These are phyloP conservation scores for Hyalella azteca DNA, from an alignment of 2,888 invertebrate genomes.

Conservation along the genomic window DNA sequence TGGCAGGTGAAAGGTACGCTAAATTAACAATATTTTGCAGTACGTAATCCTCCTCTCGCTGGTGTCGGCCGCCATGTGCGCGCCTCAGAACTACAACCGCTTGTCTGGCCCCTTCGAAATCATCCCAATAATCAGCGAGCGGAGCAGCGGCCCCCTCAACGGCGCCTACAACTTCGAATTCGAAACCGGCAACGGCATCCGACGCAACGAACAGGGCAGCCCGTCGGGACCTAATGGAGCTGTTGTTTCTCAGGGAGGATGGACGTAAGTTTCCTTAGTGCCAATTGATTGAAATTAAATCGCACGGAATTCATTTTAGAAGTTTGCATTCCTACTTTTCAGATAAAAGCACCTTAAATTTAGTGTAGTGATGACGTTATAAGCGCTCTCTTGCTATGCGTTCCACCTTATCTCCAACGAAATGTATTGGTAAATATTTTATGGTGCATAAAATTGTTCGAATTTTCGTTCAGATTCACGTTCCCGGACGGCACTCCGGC, in stretches of 20 bases:
- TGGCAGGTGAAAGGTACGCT: not conserved
- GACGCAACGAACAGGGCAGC: constrained; percentile 44
- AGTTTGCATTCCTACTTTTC: too few relatives aligned
- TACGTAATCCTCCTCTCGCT: not conserved
- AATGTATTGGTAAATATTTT: too few relatives aligned
- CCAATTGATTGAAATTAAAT: too few relatives aligned
- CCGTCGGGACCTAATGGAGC: constrained; percentile 45
- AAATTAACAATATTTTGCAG: not conserved
- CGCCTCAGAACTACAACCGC: constrained; percentile 18
- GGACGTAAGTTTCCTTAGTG: too few relatives aligned
- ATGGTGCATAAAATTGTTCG: not conserved
- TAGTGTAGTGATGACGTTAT: too few relatives aligned
- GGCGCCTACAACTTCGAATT: constrained; percentile 50
- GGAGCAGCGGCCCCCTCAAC: constrained; percentile 43
- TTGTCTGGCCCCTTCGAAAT: constrained; percentile 36
- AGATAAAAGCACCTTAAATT: too few relatives aligned
- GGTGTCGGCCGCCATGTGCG: not conserved
- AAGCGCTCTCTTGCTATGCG: too few relatives aligned
- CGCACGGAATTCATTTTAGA: too few relatives aligned
- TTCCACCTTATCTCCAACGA: too few relatives aligned
- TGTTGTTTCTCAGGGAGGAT: constrained; percentile 47
- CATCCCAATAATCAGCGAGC: constrained; percentile 46
- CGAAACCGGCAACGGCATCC: constrained; percentile 47
- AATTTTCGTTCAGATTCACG: constrained; percentile 47
- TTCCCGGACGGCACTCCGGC: constrained; percentile 56